phyloP scores from a whole-genome alignment of 2,113 vertebrate species.

The Perccottus glenii region DNA sequence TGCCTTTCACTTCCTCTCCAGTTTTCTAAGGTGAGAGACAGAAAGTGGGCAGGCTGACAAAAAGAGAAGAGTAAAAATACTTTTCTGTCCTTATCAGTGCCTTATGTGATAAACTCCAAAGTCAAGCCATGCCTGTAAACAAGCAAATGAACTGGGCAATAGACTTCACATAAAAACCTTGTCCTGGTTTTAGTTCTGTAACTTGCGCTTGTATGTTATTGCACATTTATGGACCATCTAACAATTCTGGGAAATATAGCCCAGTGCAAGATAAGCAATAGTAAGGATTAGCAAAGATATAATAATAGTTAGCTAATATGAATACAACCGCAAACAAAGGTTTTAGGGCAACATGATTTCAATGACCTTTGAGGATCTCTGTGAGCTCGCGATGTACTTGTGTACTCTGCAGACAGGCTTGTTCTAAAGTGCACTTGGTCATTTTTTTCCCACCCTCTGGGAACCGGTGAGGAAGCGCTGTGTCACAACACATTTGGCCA shows the following conservation, averaged over 20 bases:
- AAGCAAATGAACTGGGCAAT: background rate
- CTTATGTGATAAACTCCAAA: conserved; percentile 52
- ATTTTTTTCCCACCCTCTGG: conserved; percentile 46
- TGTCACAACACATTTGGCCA: conserved; percentile 65
- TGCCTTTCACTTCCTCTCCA: conserved; percentile 19
- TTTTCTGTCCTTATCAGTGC: conserved; percentile 58
- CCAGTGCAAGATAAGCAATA: background rate
- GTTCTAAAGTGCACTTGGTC: conserved; percentile 29
- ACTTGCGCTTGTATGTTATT: too few relatives aligned
- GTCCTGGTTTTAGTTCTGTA: too few relatives aligned
- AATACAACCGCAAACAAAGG: background rate
- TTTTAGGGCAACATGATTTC: background rate
- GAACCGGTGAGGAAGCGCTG: conserved; percentile 45
- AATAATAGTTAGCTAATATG: background rate
- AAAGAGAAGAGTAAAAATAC: conserved; percentile 24
- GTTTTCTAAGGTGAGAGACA: conserved; percentile 41
- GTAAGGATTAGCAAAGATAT: background rate
- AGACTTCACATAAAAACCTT: background rate
- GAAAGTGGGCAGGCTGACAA: conserved; percentile 27
- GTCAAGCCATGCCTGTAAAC: conserved; percentile 34
- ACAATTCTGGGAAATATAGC: background rate
- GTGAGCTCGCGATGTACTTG: conserved; percentile 11
- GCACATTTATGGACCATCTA: too few relatives aligned
- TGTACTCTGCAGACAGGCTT: conserved; percentile 15
- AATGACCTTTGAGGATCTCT: conserved; percentile 31